Conservation (phyloP, 2,888 invertebrate genomes). For the Polydrusus tereticollis region DNA sequence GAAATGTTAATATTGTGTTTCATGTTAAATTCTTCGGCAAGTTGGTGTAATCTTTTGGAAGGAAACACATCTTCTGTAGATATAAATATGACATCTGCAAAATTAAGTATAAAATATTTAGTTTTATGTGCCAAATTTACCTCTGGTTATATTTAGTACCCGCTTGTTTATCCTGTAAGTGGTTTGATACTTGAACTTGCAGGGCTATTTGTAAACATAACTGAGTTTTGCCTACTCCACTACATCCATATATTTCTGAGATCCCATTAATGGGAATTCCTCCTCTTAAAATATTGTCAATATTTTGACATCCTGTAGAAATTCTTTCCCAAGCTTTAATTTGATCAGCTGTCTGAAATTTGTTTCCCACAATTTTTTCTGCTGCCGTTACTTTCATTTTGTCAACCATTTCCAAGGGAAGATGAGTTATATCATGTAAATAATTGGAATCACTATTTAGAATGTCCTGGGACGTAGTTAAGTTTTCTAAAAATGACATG, state of each 20-base stretch:
- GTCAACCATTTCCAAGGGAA: constrained; percentile 9
- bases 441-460: constrained; percentile 11
- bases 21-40: constrained; percentile 64
- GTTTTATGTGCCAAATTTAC: too few relatives aligned
- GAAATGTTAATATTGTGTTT: constrained; percentile 59
- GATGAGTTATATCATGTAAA: constrained; percentile 13
- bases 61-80: constrained; percentile 85
- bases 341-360: constrained; percentile 52
- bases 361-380: constrained; percentile 26
- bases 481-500: constrained; percentile 18
- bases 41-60: constrained; percentile 75
- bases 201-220: constrained; percentile 80
- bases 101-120: neutral
- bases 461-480: constrained; percentile 6
- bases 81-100: constrained; percentile 74
- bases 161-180: constrained; percentile 57
- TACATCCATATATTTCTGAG: constrained; percentile 85
- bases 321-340: constrained; percentile 59
- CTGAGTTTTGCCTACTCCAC: constrained; percentile 87
- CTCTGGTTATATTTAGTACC: too few relatives aligned
- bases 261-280: constrained; percentile 79
- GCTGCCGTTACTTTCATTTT: constrained; percentile 16
- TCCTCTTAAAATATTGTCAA: constrained; percentile 75
- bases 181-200: constrained; percentile 71
- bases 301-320: constrained; percentile 71